These are phyloP conservation scores for Centropus unirufus DNA, from an alignment of 2,113 vertebrate species.

Conservation along the genomic window DNA sequence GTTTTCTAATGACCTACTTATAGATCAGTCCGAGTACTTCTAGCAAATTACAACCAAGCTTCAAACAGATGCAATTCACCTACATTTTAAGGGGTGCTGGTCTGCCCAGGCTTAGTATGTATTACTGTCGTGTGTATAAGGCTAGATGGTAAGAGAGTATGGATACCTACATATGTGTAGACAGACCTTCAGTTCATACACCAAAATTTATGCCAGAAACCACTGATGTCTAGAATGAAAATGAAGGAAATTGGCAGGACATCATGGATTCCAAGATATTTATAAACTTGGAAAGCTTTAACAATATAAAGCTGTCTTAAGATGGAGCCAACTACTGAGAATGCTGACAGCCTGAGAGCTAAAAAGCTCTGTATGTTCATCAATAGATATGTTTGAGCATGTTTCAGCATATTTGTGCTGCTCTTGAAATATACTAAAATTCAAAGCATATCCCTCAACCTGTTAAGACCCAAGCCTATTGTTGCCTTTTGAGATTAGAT, in stretches of 20 bases:
- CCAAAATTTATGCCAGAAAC: constrained; percentile 41
- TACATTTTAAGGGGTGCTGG: background rate
- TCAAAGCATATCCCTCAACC: constrained; percentile 12
- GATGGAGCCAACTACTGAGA: constrained; percentile 59
- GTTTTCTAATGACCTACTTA: background rate
- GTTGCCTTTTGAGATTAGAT: constrained; percentile 26
- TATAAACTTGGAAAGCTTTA: constrained; percentile 72
- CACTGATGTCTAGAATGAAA: constrained; percentile 55
- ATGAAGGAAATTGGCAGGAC: constrained; percentile 68
- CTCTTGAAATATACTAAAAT: constrained; percentile 49
- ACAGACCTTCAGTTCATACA: constrained; percentile 59
- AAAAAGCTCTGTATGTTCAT: constrained; percentile 57
- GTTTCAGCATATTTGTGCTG: constrained; percentile 66
- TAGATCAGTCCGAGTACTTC: background rate
- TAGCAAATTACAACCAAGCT: background rate
- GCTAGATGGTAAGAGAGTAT: background rate
- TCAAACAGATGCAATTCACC: background rate
- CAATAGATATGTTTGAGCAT: constrained; percentile 68
- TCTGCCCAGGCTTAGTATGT: background rate
- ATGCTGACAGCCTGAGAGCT: constrained; percentile 58
- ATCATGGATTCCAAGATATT: constrained; percentile 68
- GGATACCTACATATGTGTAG: constrained; percentile 58
- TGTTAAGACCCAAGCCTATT: constrained; percentile 35
- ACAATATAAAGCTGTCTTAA: constrained; percentile 67
- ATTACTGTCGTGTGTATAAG: background rate